Percentiles rank a stretch among this genome's conserved stretches.
Conservation (phyloP, 2,113 vertebrate genomes). For the Mustelus asterias region DNA sequence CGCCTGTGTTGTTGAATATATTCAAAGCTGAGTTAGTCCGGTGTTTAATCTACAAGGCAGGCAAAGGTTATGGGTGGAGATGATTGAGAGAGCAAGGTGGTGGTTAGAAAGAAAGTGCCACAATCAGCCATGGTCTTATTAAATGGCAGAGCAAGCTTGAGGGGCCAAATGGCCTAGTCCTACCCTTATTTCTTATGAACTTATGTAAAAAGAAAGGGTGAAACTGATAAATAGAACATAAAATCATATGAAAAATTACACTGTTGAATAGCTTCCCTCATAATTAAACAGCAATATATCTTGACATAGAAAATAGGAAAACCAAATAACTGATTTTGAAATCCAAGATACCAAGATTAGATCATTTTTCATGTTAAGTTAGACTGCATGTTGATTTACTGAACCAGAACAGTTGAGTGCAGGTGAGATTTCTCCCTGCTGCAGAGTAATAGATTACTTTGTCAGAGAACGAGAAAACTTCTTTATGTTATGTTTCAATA, state of each 20-base stretch:
- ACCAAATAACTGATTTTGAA: slow-evolving; percentile 17
- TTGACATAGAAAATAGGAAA: neutral
- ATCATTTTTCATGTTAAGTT: slow-evolving; percentile 1
- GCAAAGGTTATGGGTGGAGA: too few relatives aligned
- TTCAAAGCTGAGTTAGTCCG: too few relatives aligned
- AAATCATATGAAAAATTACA: neutral
- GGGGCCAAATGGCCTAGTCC: too few relatives aligned
- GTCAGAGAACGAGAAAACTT: neutral
- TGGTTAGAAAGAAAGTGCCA: too few relatives aligned
- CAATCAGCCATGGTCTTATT: too few relatives aligned
- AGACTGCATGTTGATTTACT: neutral
- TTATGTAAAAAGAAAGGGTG: neutral
- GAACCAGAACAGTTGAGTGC: neutral
- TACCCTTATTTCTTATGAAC: too few relatives aligned
- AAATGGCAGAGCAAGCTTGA: too few relatives aligned
- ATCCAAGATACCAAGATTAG: neutral
- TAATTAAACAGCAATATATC: slow-evolving; percentile 7
- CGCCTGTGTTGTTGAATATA: too few relatives aligned
- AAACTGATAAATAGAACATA: neutral
- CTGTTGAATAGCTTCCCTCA: neutral
- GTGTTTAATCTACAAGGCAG: too few relatives aligned
- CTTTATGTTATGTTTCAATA: neutral
- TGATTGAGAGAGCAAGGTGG: too few relatives aligned
- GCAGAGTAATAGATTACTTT: neutral
- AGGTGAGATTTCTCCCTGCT: neutral